A percentile compares a stretch with the other conserved stretches of the same genome.
Conservation (phyloP, 2,113 vertebrate genomes). For the Prietella phreatophila region DNA sequence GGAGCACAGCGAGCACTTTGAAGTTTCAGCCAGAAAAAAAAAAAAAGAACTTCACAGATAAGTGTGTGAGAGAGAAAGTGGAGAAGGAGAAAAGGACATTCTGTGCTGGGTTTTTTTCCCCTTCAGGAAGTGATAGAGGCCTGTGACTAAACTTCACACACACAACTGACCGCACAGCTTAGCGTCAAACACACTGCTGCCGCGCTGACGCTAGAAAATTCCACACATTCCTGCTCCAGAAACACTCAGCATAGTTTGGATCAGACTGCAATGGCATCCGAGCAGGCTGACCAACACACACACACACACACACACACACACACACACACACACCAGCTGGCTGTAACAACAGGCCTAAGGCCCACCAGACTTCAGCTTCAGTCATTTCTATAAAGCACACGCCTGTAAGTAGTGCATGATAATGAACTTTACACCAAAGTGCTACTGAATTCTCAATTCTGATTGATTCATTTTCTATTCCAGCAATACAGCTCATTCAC, state of each 20-base stretch:
- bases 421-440: neutral
- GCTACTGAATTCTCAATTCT: neutral
- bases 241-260: constrained; percentile 69
- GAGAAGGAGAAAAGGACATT: neutral
- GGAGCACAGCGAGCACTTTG: constrained; percentile 37
- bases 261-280: constrained; percentile 61
- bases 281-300: constrained; percentile 35
- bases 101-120: neutral
- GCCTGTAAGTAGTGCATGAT: neutral
- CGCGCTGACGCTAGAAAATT: constrained; percentile 64
- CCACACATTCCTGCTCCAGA: constrained; percentile 67
- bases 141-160: constrained; percentile 22
- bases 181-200: constrained; percentile 63
- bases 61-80: constrained; percentile 17
- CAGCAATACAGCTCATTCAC: neutral
- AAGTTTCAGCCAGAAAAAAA: constrained; percentile 40
- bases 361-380: neutral
- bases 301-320: constrained; percentile 26
- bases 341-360: neutral
- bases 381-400: neutral
- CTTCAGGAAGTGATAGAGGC: constrained; percentile 39
- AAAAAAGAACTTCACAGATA: constrained; percentile 13
- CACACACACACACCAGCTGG: constrained; percentile 5
- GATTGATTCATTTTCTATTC: neutral
- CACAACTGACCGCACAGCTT: constrained; percentile 42